Conservation (phyloP, 1,140 invertebrate species). For the Drosophila nigromelanica region DNA sequence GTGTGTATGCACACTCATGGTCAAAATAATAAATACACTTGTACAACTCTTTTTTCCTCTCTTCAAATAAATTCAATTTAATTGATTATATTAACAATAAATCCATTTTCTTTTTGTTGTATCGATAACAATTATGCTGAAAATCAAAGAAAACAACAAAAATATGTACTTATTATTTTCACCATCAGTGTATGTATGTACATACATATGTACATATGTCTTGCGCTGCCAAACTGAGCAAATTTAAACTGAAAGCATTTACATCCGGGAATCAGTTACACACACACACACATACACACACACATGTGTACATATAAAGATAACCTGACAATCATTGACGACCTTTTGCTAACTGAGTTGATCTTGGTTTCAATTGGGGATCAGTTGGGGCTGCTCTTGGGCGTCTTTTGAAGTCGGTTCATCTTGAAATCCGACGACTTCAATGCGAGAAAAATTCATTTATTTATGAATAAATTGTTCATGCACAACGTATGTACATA, state of each 20-base stretch:
- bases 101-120: no score
- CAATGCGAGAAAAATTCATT: slow-evolving; percentile 67
- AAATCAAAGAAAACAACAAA: no score
- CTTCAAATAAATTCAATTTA: no score
- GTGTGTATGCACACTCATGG: no score
- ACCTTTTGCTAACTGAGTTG: slow-evolving; percentile 45
- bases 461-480: slow-evolving; percentile 51
- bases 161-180: no score
- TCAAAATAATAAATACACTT: no score
- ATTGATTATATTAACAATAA: no score
- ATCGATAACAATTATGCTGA: no score
- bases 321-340: slow-evolving; percentile 20
- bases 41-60: no score
- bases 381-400: not conserved
- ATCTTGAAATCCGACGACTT: slow-evolving; percentile 44
- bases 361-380: slow-evolving; percentile 44
- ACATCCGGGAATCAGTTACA: slow-evolving; percentile 26
- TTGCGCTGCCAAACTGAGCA: not conserved
- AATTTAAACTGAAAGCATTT: slow-evolving; percentile 17
- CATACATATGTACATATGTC: no score
- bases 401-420: slow-evolving; percentile 13
- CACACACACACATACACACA: no score
- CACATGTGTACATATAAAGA: slow-evolving; percentile 2
- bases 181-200: not conserved
- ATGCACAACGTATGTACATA: slow-evolving; percentile 6